Base-by-base conservation (phyloP, 1,140 invertebrate genomes). In the Listronotus bonariensis region DNA sequence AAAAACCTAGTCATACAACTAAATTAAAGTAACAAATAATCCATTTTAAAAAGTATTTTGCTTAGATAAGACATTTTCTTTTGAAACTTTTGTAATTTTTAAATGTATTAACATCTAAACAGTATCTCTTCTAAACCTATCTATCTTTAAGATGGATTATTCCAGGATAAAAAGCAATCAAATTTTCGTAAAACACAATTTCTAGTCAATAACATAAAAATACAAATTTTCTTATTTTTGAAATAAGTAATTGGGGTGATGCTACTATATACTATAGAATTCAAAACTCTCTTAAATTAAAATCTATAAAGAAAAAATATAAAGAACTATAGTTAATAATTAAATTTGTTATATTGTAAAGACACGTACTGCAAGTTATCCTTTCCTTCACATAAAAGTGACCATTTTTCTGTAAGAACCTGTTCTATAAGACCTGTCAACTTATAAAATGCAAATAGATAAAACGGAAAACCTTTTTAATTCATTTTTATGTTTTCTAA, bases 321-420 rank as follows among this genome's bases (percentile, higher is more conserved):
- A 53, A 53, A 53, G 9, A 32, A 53, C 51, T 53, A 53, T 52
- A 51, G 45, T 46, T 58, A 67, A 45, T 31, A 56, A 62, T 20
- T 52, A 69, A 71, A 71, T 73, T 71, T 71, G 68, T 73, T 69
- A 68, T 69, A 61, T 68, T 68, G 64, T 54, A 62, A 54, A 51
- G 45, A 46, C 62, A 51, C n/a, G 20, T 12, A 54, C 57, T 59
- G 55, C 18, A 48, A 58, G 54, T 53, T 41, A 36, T 17, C 32
- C 52, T 26, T 15, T 53, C 20, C 3, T 14, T 34, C 38, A 10
- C 14, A 55, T 26, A 42, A n/a, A 38, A n/a, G n/a, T n/a, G n/a
- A n/a, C n/a, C n/a, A n/a, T n/a, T n/a, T n/a, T n/a, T n/a, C n/a
- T n/a, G n/a, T n/a, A n/a, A n/a, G n/a, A n/a, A n/a, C n/a, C n/a